Percentiles rank a stretch among this genome's conserved stretches.
phyloP scores from a whole-genome alignment of 2,113 vertebrate genomes.

The Notechis scutatus region DNA sequence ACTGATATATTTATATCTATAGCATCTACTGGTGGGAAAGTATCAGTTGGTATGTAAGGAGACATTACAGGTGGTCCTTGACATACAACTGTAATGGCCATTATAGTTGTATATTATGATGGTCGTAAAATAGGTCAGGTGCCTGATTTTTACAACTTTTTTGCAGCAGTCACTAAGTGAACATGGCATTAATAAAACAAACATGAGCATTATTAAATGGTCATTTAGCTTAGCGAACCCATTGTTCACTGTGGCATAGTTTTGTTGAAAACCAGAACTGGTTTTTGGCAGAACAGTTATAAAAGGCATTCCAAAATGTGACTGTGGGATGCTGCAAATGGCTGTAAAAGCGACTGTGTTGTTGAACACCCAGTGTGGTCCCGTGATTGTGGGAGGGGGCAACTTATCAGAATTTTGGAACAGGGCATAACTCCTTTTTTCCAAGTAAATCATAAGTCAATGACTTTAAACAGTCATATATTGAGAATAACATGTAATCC shows the following conservation, averaged over 20 bases:
- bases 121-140: not conserved
- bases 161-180: not conserved
- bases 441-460: not conserved
- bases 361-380: not conserved
- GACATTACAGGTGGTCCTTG: not conserved
- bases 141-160: not conserved
- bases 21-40: not conserved
- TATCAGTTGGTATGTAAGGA: not conserved
- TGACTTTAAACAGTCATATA: not conserved
- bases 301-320: not conserved
- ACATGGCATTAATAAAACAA: not conserved
- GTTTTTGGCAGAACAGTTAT: not conserved
- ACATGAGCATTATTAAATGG: not conserved
- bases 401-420: not conserved
- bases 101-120: not conserved
- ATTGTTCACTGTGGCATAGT: not conserved
- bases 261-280: not conserved
- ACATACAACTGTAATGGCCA: not conserved
- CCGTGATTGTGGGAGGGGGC: not conserved
- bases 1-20: not conserved
- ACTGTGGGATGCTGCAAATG: not conserved
- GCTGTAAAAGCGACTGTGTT: not conserved
- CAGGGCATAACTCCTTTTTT: not conserved
- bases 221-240: not conserved
- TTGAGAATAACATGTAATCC: not conserved